Conservation (phyloP, 2,797 vertebrate genomes). For the Sardinella longiceps region DNA sequence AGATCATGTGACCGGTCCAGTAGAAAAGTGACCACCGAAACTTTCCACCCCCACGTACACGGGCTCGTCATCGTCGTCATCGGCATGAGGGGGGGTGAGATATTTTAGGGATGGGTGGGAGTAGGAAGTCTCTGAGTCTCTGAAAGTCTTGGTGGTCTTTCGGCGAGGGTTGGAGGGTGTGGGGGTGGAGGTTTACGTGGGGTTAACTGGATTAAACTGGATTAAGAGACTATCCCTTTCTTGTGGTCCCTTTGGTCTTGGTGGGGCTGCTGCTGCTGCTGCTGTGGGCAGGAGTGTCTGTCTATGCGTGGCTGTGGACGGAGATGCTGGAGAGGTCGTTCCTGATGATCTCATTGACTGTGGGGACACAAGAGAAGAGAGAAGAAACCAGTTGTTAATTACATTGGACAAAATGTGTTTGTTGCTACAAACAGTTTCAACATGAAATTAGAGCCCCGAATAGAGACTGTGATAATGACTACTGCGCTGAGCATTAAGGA, state of each 20-base stretch:
- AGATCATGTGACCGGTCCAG: slow-evolving; percentile 31
- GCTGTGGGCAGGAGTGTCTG: slow-evolving; percentile 45
- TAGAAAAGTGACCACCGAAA: too few relatives aligned
- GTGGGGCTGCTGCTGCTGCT: slow-evolving; percentile 47
- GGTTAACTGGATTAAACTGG: background rate
- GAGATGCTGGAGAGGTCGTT: slow-evolving; percentile 94
- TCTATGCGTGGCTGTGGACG: slow-evolving; percentile 81
- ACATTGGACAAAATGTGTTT: background rate
- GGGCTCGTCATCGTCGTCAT: background rate
- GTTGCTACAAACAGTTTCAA: background rate
- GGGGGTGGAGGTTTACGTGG: slow-evolving; percentile 23
- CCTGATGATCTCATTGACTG: slow-evolving; percentile 97
- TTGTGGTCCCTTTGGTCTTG: slow-evolving; percentile 50
- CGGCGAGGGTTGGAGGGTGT: background rate
- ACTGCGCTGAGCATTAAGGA: background rate
- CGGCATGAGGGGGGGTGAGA: background rate
- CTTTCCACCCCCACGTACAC: background rate
- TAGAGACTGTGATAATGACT: background rate
- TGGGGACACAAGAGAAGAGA: slow-evolving; percentile 66
- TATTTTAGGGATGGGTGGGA: background rate
- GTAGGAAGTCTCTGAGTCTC: background rate
- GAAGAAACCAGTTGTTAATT: slow-evolving; percentile 38
- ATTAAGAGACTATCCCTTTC: slow-evolving; percentile 27
- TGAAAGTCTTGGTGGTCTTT: slow-evolving; percentile 6
- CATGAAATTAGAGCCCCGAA: background rate